Percentiles rank a stretch among this genome's conserved stretches.
These are phyloP conservation scores for Podarcis muralis DNA, from an alignment of 2,113 vertebrate genomes.

Conservation along the genomic window DNA sequence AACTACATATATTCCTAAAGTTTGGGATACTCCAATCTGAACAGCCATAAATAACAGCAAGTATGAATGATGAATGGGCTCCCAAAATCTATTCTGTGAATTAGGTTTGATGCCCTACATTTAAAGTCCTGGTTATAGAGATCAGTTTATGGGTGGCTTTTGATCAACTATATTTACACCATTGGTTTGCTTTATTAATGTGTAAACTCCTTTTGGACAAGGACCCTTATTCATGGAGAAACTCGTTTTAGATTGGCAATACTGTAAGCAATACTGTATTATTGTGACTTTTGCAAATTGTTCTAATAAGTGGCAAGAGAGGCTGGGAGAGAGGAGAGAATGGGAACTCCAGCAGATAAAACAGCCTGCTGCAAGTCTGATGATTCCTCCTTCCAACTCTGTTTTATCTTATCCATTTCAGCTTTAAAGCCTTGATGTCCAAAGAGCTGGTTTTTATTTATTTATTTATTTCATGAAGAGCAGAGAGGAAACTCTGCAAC, in stretches of 20 bases:
- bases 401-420: conserved; percentile 3
- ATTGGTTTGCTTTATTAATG: not conserved
- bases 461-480: not conserved
- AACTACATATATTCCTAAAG: not conserved
- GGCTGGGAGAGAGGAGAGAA: not conserved
- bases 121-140: not conserved
- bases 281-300: not conserved
- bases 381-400: not conserved
- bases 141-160: not conserved
- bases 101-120: not conserved
- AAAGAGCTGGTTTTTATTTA: not conserved
- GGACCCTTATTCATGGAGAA: not conserved
- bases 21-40: not conserved
- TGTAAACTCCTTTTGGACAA: not conserved
- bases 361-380: not conserved
- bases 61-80: not conserved
- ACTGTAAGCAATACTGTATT: no score
- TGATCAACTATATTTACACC: not conserved
- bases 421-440: not conserved
- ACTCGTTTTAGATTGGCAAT: not conserved
- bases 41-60: not conserved
- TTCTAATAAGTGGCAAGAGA: not conserved
- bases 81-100: not conserved
- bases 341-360: not conserved
- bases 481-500: not conserved